Percentiles rank a stretch among this genome's conserved stretches.
phyloP scores from a whole-genome alignment of 1,140 invertebrate genomes.

The Drosophila ercepeae region DNA sequence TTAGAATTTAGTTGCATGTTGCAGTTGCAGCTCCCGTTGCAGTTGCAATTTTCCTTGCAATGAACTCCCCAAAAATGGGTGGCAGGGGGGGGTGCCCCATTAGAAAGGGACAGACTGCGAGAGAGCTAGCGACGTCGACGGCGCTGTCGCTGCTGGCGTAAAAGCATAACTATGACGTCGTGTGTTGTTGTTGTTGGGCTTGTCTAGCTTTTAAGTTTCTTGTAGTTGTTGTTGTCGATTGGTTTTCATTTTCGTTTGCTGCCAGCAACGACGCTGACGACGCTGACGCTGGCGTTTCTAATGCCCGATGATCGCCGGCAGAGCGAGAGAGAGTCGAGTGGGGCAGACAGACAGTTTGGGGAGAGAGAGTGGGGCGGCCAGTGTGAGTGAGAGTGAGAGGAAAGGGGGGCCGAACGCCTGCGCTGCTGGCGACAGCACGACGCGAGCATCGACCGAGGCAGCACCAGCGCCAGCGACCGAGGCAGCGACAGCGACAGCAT shows the following conservation, averaged over 20 bases:
- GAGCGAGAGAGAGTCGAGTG: conserved; percentile 8
- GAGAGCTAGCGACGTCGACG: conserved; percentile 13
- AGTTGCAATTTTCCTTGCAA: conserved; percentile 3
- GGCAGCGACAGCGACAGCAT: conserved; percentile 30
- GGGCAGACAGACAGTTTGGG: neutral
- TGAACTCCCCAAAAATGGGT: conserved; percentile 4
- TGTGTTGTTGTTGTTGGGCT: conserved; percentile 30
- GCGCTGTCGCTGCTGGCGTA: conserved; percentile 20
- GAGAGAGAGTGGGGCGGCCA: neutral
- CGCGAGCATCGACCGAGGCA: conserved; percentile 19
- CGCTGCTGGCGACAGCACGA: conserved; percentile 29
- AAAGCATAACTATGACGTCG: conserved; percentile 77
- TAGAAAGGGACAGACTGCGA: neutral
- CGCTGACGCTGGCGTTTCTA: conserved; percentile 36
- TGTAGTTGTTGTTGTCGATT: conserved; percentile 46
- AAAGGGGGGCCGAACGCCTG: conserved; percentile 42
- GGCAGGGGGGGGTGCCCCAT: neutral
- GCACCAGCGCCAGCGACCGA: conserved; percentile 18
- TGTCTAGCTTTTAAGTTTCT: conserved; percentile 25
- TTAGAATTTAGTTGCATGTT: conserved; percentile 22
- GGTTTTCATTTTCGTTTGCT: conserved; percentile 81
- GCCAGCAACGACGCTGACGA: conserved; percentile 33
- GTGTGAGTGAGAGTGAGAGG: neutral
- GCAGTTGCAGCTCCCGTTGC: conserved; percentile 21
- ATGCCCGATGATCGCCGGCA: conserved; percentile 56